phyloP scores from a whole-genome alignment of 2,888 invertebrate genomes.

The Boloria selene region DNA sequence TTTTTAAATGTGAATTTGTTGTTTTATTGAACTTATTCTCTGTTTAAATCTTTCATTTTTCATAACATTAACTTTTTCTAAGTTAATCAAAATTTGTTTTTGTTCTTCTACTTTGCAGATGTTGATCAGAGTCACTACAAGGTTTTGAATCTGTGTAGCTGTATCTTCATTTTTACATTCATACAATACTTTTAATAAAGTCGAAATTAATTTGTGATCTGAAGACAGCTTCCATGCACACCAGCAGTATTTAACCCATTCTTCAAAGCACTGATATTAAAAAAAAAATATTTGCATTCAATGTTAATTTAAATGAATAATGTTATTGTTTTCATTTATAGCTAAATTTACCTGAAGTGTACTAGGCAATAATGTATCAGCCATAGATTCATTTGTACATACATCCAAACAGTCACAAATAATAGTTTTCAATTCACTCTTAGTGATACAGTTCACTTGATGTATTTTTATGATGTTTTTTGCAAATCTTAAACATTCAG shows the following conservation, averaged over 20 bases:
- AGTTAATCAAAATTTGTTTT: conserved; percentile 47
- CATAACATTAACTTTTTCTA: conserved; percentile 46
- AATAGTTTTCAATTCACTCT: conserved; percentile 53
- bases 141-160: conserved; percentile 50
- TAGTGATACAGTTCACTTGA: conserved; percentile 61
- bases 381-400: conserved; percentile 59
- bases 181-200: conserved; percentile 64
- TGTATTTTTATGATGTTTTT: conserved; percentile 57
- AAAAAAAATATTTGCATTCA: not conserved
- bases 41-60: conserved; percentile 49
- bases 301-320: too few relatives aligned
- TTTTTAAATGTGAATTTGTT: conserved; percentile 44
- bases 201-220: conserved; percentile 58
- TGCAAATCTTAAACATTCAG: conserved; percentile 54
- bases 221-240: conserved; percentile 59
- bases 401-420: conserved; percentile 63
- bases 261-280: conserved; percentile 62
- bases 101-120: conserved; percentile 56
- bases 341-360: conserved; percentile 56
- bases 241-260: conserved; percentile 70
- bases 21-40: conserved; percentile 55
- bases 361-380: conserved; percentile 56
- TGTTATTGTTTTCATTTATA: too few relatives aligned
- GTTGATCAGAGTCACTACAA: conserved; percentile 57
- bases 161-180: conserved; percentile 52